Evolutionary conservation across 1,140 invertebrate genomes (phyloP), one percentile per base, ranked within the genome.

Genomic region (Drosophila lini): DNA sequence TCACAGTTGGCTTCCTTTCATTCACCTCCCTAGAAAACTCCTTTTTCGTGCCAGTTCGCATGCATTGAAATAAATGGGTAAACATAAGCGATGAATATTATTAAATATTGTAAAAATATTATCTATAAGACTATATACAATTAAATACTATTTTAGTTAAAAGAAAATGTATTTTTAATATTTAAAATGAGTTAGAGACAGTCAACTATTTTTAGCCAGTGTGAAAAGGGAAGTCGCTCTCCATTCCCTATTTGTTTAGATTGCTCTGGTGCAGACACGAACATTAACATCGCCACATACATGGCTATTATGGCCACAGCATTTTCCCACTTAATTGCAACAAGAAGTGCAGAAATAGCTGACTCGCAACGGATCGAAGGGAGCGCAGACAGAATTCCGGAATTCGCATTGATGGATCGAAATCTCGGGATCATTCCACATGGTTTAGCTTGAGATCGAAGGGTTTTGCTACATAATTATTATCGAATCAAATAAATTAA

Each of bases 1-100:
- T 84, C 81, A 83, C 81, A 83, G 81, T 83, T 83, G 81, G 62
- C 53, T 84, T 80, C 81, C 64, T 77, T 84, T 73, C 81, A 69
- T 80, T 84, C 77, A 80, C 40, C 53, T 38, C 62, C 62, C 31
- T n/a, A 32, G 52, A 36, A 56, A 64, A 64, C 41, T 63, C 63
- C 60, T 25, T 48, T 15, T 19, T 38, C 36, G 9, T 45, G 34
- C 61, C 44, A 48, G 32, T 50, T 50, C 22, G 61, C 47, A 9
- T 25, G 4, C 65, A 52, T 61, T 2, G 19, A 5, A 16, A 34
- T 10, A 6, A 10, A 22, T 36, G 3, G 3, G 0, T 4, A 5
- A 36, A 9, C 15, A 3, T 36, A 22, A 5, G 8, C 0, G 1
- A 5, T 42, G 10, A 28, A 28, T 28, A 28, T 28, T 28, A 28